Conservation (phyloP, 2,888 invertebrate species). For the Thecocarcelia acutangulata region DNA sequence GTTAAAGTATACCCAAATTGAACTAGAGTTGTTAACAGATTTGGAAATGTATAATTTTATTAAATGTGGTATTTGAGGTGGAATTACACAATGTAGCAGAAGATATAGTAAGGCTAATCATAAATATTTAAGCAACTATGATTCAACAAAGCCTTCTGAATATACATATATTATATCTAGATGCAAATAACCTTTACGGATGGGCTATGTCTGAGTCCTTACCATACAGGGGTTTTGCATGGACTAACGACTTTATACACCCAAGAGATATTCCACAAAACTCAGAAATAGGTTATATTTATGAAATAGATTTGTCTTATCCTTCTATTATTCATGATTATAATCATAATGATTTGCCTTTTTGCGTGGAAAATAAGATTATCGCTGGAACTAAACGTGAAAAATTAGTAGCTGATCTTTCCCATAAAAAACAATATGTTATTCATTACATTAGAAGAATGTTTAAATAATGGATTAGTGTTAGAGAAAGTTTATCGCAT, state of each 20-base stretch:
- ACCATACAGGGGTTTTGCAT: not conserved
- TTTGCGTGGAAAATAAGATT: too few relatives aligned
- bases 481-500: slow-evolving; percentile 1
- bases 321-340: not conserved
- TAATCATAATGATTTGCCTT: not conserved
- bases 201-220: not conserved
- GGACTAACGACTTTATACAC: too few relatives aligned
- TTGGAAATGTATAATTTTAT: not conserved
- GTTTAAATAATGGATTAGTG: not conserved
- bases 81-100: not conserved
- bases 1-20: too few relatives aligned
- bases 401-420: too few relatives aligned
- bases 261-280: too few relatives aligned
- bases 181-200: slow-evolving; percentile 6
- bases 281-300: not conserved
- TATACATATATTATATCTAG: not conserved
- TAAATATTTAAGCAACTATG: not conserved
- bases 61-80: not conserved
- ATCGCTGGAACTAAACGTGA: too few relatives aligned
- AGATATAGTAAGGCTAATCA: too few relatives aligned
- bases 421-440: too few relatives aligned
- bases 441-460: not conserved
- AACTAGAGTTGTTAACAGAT: not conserved
- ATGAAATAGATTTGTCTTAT: too few relatives aligned
- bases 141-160: not conserved